phyloP scores from a whole-genome alignment of 2,888 invertebrate genomes.

The Augochlorella aurata region DNA sequence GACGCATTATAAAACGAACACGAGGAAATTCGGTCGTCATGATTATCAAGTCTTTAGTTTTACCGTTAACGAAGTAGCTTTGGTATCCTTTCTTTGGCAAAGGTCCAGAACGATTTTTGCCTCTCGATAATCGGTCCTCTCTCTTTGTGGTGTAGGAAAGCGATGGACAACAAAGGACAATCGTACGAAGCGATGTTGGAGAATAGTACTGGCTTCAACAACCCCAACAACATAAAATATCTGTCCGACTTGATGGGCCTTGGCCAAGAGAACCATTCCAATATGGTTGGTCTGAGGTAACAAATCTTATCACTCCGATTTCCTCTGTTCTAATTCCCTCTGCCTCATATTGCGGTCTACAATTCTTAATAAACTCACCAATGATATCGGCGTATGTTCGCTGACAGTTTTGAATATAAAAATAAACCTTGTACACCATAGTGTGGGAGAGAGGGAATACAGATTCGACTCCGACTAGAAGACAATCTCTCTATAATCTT shows the following conservation, averaged over 20 bases:
- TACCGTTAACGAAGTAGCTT: constrained; percentile 77
- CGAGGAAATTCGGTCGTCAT: constrained; percentile 62
- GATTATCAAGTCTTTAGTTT: constrained; percentile 73
- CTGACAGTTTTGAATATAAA: background rate
- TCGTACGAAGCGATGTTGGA: constrained; percentile 91
- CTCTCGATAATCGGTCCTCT: constrained; percentile 64
- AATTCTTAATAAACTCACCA: background rate
- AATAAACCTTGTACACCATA: background rate
- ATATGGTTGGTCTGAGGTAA: constrained; percentile 88
- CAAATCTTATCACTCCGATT: constrained; percentile 10
- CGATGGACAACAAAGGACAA: constrained; percentile 90
- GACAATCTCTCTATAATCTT: background rate
- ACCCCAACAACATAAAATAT: constrained; percentile 93
- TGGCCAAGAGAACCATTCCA: constrained; percentile 87
- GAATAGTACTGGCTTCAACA: constrained; percentile 93
- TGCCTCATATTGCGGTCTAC: background rate
- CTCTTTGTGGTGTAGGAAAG: constrained; percentile 85
- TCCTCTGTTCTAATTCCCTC: background rate
- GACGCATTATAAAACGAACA: constrained; percentile 13
- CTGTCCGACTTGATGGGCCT: constrained; percentile 90
- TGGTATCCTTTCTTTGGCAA: constrained; percentile 70
- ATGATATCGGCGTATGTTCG: background rate
- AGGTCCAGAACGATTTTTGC: constrained; percentile 61
- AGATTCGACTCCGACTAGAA: background rate
- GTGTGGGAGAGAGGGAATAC: background rate